Evolutionary conservation across 2,797 vertebrate species (phyloP).

Genomic region (Borostomias antarcticus): DNA sequence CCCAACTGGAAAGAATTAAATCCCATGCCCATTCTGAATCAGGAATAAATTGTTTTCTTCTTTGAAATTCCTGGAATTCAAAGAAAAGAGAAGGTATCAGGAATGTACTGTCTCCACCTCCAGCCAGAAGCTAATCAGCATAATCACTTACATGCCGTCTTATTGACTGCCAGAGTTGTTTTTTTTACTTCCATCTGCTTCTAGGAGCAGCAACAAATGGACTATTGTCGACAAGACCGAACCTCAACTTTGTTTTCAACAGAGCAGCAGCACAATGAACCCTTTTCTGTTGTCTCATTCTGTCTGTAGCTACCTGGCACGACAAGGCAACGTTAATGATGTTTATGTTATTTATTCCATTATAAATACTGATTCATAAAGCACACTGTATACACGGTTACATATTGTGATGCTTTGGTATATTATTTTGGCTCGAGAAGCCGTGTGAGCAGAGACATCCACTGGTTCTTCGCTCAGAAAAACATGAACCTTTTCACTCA

Average conservation of each 20-base stretch:
- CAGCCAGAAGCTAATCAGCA: neutral
- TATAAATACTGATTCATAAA: neutral
- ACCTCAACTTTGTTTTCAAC: neutral
- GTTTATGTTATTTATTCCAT: neutral
- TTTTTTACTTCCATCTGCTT: neutral
- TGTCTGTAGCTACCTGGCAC: no score
- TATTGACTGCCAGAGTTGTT: neutral
- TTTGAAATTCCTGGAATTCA: constrained; percentile 3
- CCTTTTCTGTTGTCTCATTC: no score
- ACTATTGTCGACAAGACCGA: neutral
- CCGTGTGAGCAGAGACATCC: neutral
- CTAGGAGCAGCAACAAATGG: neutral
- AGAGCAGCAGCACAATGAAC: no score
- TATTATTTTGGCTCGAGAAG: neutral
- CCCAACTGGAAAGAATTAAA: neutral
- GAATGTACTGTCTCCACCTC: neutral
- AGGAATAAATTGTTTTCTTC: neutral
- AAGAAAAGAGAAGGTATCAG: neutral
- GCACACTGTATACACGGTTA: neutral
- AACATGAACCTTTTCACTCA: neutral
- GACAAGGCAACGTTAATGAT: neutral
- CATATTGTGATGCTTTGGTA: neutral
- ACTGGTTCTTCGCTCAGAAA: neutral
- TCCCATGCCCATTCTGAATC: neutral
- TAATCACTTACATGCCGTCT: neutral